Evolutionary conservation across 2,888 invertebrate genomes (phyloP).

Genomic region (Tipula vernalis): DNA sequence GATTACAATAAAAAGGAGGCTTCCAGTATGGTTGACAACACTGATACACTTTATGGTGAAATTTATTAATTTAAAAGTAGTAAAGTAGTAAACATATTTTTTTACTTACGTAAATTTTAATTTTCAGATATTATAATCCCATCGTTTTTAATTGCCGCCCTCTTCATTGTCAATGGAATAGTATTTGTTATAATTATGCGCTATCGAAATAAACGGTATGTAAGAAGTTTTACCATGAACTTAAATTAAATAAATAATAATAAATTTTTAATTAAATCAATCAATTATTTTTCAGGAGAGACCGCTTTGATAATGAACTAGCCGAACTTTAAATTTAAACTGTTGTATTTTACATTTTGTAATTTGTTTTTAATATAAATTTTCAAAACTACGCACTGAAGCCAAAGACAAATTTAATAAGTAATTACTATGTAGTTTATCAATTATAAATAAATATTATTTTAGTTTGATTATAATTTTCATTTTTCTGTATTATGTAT

Average conservation of each 20-base stretch:
- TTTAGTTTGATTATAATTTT: background rate
- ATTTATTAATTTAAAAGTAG: background rate
- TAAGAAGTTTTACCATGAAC: background rate
- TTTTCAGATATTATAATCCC: constrained; percentile 57
- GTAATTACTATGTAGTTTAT: background rate
- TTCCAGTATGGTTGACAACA: constrained; percentile 19
- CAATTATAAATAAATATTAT: background rate
- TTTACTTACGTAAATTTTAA: background rate
- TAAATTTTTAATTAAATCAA: background rate
- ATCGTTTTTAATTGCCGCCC: constrained; percentile 52
- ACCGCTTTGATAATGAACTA: constrained; percentile 9
- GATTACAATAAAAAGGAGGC: constrained; percentile 7
- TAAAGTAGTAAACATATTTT: background rate
- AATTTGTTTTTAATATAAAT: background rate
- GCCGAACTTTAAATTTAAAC: constrained; percentile 4
- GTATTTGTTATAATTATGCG: constrained; percentile 57
- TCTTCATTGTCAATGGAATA: constrained; percentile 59
- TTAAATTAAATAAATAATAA: background rate
- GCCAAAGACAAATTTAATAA: constrained; percentile 5
- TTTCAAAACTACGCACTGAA: constrained; percentile 8
- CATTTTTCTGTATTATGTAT: background rate
- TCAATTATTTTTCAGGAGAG: background rate
- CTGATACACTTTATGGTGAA: constrained; percentile 22
- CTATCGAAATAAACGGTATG: constrained; percentile 22
- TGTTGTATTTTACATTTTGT: background rate